Evolutionary conservation across 2,797 vertebrate species (phyloP), one percentile per base, ranked within the genome.

Genomic region (Petrocephalus sullivani): DNA sequence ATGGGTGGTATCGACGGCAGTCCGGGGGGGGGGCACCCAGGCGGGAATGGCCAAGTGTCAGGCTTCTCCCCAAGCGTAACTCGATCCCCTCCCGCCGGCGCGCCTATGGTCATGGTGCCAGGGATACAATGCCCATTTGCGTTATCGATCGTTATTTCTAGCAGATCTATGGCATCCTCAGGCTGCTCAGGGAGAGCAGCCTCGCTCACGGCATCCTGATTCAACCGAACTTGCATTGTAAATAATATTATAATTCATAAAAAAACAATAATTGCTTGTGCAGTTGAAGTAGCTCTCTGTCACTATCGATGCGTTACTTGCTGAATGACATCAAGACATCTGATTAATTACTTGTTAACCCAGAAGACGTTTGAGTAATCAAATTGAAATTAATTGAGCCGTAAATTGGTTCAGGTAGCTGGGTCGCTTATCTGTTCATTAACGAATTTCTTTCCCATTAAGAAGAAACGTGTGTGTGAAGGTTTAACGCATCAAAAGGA

Each of bases 331-430:
- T 16, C 53, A 85, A 56, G 23, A 14, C 84, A 37, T 58, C 53
- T 37, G 23, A 57, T 37, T 85, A 85, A 85, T 85, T 85, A 85
- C 84, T 23, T 37, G 84, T 85, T 85, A 57, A 28, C 53, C 84
- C 56, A 58, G 54, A 56, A 57, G 54, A 85, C 53, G 51, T 67
- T 33, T 37, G 23, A 57, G 83, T 57, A 57, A 57, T 85, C 83
- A 57, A 57, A 57, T 58, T 58, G 54, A 85, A 85, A 54, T 57
- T 21, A 85, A 57, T 85, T 58, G 53, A 53, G 54, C 84, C n/a
- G 16, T 58, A 85, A 58, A 85, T 85, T 58, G 53, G 84, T 85
- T 53, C 84, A 85, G 84, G 84, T 57, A 85, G 23, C 54, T 58
- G 53, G 53, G 84, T 57, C 23, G 53, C 84, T 58, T 57, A 19